Evolutionary conservation across 1,140 invertebrate genomes (phyloP).

Genomic region (Fragariocoptes setiger): DNA sequence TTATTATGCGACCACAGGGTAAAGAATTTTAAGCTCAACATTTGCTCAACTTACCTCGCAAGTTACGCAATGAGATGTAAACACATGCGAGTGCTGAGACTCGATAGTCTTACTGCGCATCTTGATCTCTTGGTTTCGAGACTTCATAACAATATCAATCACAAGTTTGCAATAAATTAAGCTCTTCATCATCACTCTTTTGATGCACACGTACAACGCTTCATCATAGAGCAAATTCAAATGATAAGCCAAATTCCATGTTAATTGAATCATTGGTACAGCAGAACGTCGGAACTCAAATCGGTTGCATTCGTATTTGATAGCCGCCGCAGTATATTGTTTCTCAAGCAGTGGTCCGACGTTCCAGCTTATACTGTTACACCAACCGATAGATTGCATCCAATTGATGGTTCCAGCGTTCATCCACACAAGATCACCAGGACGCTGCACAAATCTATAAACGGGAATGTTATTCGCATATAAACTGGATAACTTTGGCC

Average conservation of each 20-base stretch:
- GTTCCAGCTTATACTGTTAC: conserved; percentile 28
- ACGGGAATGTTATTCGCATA: conserved; percentile 21
- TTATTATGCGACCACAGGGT: too few species aligned
- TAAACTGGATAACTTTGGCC: conserved; percentile 22
- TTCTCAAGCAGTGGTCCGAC: conserved; percentile 21
- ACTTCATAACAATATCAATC: too few species aligned
- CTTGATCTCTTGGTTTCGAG: too few species aligned
- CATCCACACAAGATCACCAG: conserved; percentile 25
- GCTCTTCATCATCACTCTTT: too few species aligned
- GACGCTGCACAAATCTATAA: conserved; percentile 24
- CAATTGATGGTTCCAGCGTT: conserved; percentile 24
- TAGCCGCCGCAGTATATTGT: conserved; percentile 20
- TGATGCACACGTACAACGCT: too few species aligned
- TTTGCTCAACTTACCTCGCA: too few species aligned
- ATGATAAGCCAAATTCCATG: conserved; percentile 5
- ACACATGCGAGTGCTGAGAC: too few species aligned
- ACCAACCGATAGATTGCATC: conserved; percentile 20
- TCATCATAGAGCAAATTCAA: too few species aligned
- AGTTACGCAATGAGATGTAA: too few species aligned
- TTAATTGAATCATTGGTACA: conserved; percentile 19
- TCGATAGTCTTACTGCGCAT: too few species aligned
- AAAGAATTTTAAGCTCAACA: too few species aligned
- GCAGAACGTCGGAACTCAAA: conserved; percentile 21
- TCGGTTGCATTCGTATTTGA: conserved; percentile 24
- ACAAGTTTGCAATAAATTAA: too few species aligned